A percentile compares a stretch with the other conserved stretches of the same genome.
phyloP scores from a whole-genome alignment of 92 coral and sea anemone species.

The Epizoanthus fatuus region DNA sequence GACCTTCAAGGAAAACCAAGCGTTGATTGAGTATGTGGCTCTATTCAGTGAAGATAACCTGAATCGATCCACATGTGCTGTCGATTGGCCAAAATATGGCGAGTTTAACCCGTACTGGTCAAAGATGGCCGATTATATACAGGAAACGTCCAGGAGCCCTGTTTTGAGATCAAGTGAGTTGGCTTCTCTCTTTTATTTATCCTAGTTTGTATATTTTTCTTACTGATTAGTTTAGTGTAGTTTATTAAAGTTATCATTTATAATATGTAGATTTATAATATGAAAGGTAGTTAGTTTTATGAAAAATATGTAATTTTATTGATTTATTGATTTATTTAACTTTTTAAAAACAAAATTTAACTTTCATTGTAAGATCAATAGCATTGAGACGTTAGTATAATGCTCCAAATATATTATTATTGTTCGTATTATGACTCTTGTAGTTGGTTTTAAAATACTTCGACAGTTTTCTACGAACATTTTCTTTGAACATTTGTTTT shows the following conservation, averaged over 20 bases:
- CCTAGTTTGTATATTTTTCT: background rate
- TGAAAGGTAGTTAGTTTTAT: too few relatives aligned
- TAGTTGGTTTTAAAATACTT: too few relatives aligned
- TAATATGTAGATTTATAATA: too few relatives aligned
- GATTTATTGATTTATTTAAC: too few relatives aligned
- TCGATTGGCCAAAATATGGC: slow-evolving; percentile 30
- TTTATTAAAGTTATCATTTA: too few relatives aligned
- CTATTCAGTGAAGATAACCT: slow-evolving; percentile 9
- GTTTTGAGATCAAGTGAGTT: slow-evolving; percentile 16
- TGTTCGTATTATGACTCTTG: too few relatives aligned
- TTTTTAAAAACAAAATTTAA: too few relatives aligned
- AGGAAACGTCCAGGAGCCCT: background rate
- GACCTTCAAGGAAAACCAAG: slow-evolving; percentile 21
- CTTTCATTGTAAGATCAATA: too few relatives aligned
- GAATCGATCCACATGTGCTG: slow-evolving; percentile 18
- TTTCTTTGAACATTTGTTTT: background rate
- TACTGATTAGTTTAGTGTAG: background rate
- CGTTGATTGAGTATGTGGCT: slow-evolving; percentile 19
- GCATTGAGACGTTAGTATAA: too few relatives aligned
- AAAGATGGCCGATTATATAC: slow-evolving; percentile 24
- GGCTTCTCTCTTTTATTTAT: background rate
- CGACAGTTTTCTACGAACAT: too few relatives aligned
- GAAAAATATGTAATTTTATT: too few relatives aligned
- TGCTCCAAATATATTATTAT: too few relatives aligned
- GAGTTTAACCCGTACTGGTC: slow-evolving; percentile 11